Base-by-base conservation (phyloP, 2,113 vertebrate genomes). In the Polypterus senegalus region DNA sequence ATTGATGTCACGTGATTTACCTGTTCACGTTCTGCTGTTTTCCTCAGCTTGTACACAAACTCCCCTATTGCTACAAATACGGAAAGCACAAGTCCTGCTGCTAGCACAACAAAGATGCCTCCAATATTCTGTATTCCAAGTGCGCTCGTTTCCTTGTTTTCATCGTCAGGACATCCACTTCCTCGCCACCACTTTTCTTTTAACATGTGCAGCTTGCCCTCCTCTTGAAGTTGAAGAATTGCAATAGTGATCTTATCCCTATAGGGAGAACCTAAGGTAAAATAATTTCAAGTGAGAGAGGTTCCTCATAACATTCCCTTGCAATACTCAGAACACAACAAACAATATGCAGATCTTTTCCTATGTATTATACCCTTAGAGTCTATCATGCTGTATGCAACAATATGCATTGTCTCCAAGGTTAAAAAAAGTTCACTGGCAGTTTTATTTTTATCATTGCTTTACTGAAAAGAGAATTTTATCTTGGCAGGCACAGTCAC, bases 131-230 rank as follows among this genome's bases (percentile, higher is more conserved):
- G 96, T 74, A 99, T 88, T 9, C 94, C 91, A 73, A 99, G 88
- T 5, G 96, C 92, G 0, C 95, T 95, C 66, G 92, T 89, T 72
- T 97, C 94, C 5, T 89, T 91, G 71, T 79, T 92, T 67, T 93
- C 91, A 6, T 97, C 93, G 71, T 96, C 91, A 0, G 91, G 88
- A 57, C 96, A 99, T 69, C 87, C 90, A 0, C 81, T 93, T 52
- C 91, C 91, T 27, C 92, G 84, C 96, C 96, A 99, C 96, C 96
- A 99, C 70, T 97, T 97, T 79, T 99, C 94, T 72, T 92, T 97
- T 81, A 99, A 86, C 65, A 94, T 83, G 46, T 97, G 93, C 47
- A 99, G 86, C 76, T 93, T 94, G 67, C 94, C 96, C 56, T 98
- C 94, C 72, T 99, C 96, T 77, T 96, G 85, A 60, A 97, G 91